phyloP scores from a whole-genome alignment of 2,888 invertebrate genomes.

The Erpobdella octoculata region DNA sequence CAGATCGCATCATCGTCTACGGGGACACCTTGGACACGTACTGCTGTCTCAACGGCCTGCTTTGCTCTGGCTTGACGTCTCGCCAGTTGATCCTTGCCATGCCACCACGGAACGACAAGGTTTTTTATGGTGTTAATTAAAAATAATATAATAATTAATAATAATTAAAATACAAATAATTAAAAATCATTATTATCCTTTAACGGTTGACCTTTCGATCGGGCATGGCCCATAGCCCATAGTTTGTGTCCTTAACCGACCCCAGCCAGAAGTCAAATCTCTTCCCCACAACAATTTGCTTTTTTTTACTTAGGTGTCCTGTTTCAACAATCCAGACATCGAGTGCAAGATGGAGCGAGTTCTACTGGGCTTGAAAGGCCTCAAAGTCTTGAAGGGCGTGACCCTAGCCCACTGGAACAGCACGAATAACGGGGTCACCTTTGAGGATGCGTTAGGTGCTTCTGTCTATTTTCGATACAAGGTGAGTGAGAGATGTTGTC shows the following conservation, averaged over 20 bases:
- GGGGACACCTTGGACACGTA: conserved; percentile 63
- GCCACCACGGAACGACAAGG: conserved; percentile 43
- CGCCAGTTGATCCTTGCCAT: conserved; percentile 59
- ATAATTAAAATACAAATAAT: background rate
- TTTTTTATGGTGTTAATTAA: conserved; percentile 22
- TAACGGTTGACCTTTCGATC: no score
- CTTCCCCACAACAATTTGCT: no score
- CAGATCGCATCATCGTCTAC: conserved; percentile 58
- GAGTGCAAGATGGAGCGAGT: conserved; percentile 41
- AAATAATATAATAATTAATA: background rate
- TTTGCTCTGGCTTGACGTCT: conserved; percentile 59
- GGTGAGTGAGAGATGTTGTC: background rate
- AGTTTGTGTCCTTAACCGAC: no score
- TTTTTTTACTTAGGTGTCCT: conserved; percentile 39
- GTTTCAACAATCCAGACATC: conserved; percentile 47
- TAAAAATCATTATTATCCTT: background rate
- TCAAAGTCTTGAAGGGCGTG: conserved; percentile 43
- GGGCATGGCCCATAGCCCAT: no score
- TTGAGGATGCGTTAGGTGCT: background rate
- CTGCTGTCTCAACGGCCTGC: conserved; percentile 61
- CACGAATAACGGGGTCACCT: background rate
- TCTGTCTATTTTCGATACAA: no score
- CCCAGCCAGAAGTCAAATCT: no score
- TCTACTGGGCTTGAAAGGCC: conserved; percentile 41
- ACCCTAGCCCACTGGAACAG: conserved; percentile 47